Evolutionary conservation across 1,140 invertebrate genomes (phyloP).

Genomic region (Dendroctonus valens): DNA sequence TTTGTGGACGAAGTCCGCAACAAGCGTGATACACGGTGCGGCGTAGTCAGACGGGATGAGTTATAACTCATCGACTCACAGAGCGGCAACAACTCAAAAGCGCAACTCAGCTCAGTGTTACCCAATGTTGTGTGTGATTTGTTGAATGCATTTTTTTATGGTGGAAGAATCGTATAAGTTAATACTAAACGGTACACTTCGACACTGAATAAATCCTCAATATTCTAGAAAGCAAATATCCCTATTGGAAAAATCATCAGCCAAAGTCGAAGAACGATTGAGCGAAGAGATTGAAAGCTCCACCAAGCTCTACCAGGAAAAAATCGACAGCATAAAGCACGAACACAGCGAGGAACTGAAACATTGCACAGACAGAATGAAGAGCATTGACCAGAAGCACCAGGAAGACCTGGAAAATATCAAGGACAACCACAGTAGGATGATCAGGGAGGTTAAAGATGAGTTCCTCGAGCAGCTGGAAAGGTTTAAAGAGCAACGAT

Average conservation of each 20-base stretch:
- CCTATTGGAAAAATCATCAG: conserved; percentile 51
- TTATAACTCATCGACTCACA: no score
- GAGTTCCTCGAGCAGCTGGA: conserved; percentile 51
- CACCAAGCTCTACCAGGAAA: conserved; percentile 46
- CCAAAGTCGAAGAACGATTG: conserved; percentile 50
- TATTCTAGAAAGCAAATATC: conserved; percentile 52
- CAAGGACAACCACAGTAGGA: conserved; percentile 49
- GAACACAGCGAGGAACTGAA: conserved; percentile 47
- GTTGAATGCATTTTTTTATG: no score
- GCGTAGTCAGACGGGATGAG: no score
- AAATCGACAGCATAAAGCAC: conserved; percentile 41
- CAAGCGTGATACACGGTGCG: no score
- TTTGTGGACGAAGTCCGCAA: no score
- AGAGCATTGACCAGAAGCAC: conserved; percentile 47
- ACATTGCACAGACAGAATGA: conserved; percentile 49
- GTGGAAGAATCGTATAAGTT: conserved; percentile 56
- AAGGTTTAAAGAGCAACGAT: conserved; percentile 51
- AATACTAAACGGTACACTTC: no score
- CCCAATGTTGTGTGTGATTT: no score
- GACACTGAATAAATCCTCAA: no score
- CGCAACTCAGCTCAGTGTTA: no score
- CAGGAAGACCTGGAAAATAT: conserved; percentile 50
- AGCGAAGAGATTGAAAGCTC: conserved; percentile 49
- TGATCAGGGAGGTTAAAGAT: conserved; percentile 41
- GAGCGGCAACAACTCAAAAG: no score